Evolutionary conservation across 2,888 invertebrate species (phyloP).

Genomic region (Mechanitis mazaeus): DNA sequence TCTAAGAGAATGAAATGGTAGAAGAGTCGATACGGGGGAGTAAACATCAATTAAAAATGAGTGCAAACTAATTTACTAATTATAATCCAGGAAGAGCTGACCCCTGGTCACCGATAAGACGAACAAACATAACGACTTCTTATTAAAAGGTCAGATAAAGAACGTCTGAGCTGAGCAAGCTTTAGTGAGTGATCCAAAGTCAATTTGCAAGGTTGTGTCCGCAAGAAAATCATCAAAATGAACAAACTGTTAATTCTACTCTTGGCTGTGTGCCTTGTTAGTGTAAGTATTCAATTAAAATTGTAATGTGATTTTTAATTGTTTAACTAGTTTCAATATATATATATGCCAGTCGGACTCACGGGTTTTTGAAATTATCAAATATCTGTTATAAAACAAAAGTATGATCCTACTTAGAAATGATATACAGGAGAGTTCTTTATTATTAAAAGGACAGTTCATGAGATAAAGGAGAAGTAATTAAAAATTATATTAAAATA

Average conservation of each 20-base stretch:
- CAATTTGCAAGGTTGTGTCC: constrained; percentile 36
- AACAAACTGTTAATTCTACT: constrained; percentile 53
- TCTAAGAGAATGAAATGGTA: constrained; percentile 5
- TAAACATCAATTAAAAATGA: constrained; percentile 27
- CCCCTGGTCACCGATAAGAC: constrained; percentile 44
- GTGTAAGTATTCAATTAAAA: constrained; percentile 42
- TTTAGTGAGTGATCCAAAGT: constrained; percentile 38
- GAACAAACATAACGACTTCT: constrained; percentile 30
- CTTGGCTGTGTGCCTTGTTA: constrained; percentile 55
- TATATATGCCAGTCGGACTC: too few species aligned
- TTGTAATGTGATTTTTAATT: too few species aligned
- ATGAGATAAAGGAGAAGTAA: too few species aligned
- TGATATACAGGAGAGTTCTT: too few species aligned
- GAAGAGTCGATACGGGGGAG: constrained; percentile 19
- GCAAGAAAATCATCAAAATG: constrained; percentile 40
- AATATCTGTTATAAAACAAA: too few species aligned
- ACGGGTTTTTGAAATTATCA: too few species aligned
- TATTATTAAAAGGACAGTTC: too few species aligned
- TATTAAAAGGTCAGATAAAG: constrained; percentile 37
- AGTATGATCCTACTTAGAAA: too few species aligned
- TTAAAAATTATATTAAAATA: too few species aligned
- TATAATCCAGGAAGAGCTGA: constrained; percentile 35
- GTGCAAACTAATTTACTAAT: constrained; percentile 44
- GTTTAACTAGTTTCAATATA: too few species aligned
- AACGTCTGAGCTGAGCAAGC: constrained; percentile 19